Conservation (phyloP, 2,888 invertebrate species). For the Lithosia quadra region DNA sequence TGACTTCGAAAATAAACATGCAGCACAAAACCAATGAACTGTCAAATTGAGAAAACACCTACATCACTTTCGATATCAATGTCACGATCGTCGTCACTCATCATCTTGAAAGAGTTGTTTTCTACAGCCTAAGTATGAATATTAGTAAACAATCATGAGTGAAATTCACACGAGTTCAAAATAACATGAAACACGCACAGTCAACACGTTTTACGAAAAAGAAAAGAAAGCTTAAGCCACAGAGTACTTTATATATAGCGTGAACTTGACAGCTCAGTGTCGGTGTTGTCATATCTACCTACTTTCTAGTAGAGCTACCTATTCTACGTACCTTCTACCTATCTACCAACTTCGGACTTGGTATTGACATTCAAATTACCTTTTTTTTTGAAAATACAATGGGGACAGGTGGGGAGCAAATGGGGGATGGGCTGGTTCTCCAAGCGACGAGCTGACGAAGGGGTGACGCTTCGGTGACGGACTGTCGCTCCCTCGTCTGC, state of each 20-base stretch:
- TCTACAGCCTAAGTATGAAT: slow-evolving; percentile 37
- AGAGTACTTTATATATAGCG: not conserved
- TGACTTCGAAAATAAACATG: slow-evolving; percentile 59
- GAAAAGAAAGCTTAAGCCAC: slow-evolving; percentile 32
- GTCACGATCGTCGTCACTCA: slow-evolving; percentile 98
- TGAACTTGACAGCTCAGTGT: not conserved
- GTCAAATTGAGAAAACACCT: slow-evolving; percentile 82
- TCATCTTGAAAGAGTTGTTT: slow-evolving; percentile 75
- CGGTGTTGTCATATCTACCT: not conserved
- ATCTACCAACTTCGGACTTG: no score
- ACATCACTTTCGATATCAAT: slow-evolving; percentile 98
- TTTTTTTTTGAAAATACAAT: no score
- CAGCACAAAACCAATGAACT: slow-evolving; percentile 43
- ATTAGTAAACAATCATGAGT: slow-evolving; percentile 65
- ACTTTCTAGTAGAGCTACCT: not conserved
- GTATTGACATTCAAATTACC: no score
- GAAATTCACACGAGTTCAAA: slow-evolving; percentile 40
- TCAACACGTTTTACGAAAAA: slow-evolving; percentile 33
- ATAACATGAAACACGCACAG: slow-evolving; percentile 35
- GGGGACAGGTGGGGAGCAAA: no score
- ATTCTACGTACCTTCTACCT: not conserved
- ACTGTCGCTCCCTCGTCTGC: no score
- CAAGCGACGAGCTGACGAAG: no score
- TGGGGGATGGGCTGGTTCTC: no score
- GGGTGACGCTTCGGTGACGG: no score